A percentile compares a stretch with the other conserved stretches of the same genome.
These are phyloP conservation scores for Hypotaenidia philippensis DNA, from an alignment of 2,797 vertebrate species.

Conservation along the genomic window DNA sequence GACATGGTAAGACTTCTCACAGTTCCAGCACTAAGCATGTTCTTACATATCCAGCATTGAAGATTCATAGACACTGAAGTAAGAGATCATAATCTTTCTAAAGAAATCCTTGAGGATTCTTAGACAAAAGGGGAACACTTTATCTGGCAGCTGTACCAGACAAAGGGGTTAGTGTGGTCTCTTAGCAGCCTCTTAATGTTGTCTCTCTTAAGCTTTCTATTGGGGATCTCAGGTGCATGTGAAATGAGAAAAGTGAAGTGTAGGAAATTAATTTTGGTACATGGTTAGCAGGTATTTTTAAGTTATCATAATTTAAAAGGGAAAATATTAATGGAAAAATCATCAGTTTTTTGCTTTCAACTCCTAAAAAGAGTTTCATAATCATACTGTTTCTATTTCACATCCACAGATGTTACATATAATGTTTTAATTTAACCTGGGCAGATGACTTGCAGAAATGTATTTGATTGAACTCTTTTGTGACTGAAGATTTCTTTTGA, in stretches of 20 bases:
- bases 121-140: background rate
- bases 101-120: background rate
- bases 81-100: background rate
- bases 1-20: background rate
- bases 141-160: background rate
- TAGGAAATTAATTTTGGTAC: background rate
- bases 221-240: background rate
- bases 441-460: constrained; percentile 17
- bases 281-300: background rate
- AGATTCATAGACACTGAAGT: background rate
- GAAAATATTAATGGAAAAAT: background rate
- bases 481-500: constrained; percentile 54
- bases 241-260: background rate
- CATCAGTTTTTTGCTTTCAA: background rate
- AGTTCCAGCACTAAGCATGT: background rate
- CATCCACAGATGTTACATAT: background rate
- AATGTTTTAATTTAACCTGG: constrained; percentile 8
- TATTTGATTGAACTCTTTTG: constrained; percentile 29
- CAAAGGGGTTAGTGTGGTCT: background rate
- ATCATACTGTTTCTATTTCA: background rate
- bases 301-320: background rate
- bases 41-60: background rate
- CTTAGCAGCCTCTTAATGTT: background rate
- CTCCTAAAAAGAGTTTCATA: background rate
- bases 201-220: background rate